Conservation (phyloP, 2,888 invertebrate genomes). For the Nasonia oneida region DNA sequence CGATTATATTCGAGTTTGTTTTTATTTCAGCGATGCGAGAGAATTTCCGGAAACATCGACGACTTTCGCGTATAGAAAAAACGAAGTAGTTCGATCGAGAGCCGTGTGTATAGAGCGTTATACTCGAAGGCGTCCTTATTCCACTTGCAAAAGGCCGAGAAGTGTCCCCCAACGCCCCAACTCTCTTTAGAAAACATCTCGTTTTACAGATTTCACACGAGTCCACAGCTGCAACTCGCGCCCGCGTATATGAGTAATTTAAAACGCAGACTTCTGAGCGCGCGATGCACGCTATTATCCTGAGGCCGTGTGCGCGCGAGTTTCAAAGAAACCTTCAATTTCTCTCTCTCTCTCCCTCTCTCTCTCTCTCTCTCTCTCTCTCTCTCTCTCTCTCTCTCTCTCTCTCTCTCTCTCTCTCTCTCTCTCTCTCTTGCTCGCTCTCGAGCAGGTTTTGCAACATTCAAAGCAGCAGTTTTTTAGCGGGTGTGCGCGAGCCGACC, state of each 20-base stretch:
- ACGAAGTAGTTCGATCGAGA: too few species aligned
- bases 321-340: conserved; percentile 38
- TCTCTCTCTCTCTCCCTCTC: conserved; percentile 27
- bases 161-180: neutral
- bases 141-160: neutral
- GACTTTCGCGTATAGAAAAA: neutral
- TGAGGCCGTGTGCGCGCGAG: neutral
- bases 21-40: too few species aligned
- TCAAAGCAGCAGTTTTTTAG: conserved; percentile 52
- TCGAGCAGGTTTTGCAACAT: conserved; percentile 37
- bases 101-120: neutral
- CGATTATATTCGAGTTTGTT: neutral
- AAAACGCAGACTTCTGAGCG: conserved; percentile 27
- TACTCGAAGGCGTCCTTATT: neutral
- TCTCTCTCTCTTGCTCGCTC: neutral
- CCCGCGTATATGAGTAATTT: conserved; percentile 24
- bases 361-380: conserved; percentile 26
- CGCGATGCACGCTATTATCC: conserved; percentile 21
- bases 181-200: conserved; percentile 23
- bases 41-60: neutral
- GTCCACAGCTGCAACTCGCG: neutral
- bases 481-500: neutral
- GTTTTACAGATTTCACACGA: conserved; percentile 20
- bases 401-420: too few species aligned
- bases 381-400: neutral